phyloP scores from a whole-genome alignment of 2,888 invertebrate species.

The Hyalella azteca region DNA sequence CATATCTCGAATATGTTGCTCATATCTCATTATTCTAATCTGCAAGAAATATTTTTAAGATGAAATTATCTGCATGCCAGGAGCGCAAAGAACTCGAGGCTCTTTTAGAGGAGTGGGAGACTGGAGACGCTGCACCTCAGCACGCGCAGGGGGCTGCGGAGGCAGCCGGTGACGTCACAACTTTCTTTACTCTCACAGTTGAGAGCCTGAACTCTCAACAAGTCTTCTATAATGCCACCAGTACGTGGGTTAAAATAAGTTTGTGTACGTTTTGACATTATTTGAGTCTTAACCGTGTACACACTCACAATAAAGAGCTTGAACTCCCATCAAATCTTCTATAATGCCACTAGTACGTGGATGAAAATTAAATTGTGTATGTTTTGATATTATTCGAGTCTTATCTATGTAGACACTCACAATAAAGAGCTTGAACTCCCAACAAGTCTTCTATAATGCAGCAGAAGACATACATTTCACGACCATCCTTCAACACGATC shows the following conservation, averaged over 20 bases:
- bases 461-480: neutral
- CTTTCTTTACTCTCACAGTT: conserved; percentile 49
- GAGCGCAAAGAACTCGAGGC: conserved; percentile 14
- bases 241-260: no score
- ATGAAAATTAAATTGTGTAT: no score
- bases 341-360: conserved; percentile 53
- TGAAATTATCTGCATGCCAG: no score
- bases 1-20: no score
- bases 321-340: conserved; percentile 38
- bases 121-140: neutral
- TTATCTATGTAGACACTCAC: conserved; percentile 43
- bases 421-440: conserved; percentile 45
- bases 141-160: neutral
- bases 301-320: conserved; percentile 51
- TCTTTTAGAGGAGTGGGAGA: conserved; percentile 18
- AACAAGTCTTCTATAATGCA: neutral
- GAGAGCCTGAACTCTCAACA: conserved; percentile 41
- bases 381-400: no score
- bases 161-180: neutral
- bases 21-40: no score
- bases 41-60: no score
- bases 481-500: neutral
- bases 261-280: no score
- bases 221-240: conserved; percentile 50
- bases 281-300: conserved; percentile 31